Percentiles rank a stretch among this genome's conserved stretches.
Conservation (phyloP, 2,113 vertebrate genomes). For the Dasypus novemcinctus region DNA sequence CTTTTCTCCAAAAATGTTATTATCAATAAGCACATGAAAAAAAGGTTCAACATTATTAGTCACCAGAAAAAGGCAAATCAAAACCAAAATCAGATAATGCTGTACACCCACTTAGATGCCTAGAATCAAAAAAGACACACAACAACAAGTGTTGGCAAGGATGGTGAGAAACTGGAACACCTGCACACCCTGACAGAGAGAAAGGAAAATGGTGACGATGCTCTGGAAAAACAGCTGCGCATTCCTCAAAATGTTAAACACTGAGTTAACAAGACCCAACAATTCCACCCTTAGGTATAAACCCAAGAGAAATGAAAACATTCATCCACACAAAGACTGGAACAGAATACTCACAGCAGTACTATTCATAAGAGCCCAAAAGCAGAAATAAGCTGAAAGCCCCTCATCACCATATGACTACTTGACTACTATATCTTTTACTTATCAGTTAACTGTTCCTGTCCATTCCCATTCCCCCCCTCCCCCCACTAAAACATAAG, state of each 20-base stretch:
- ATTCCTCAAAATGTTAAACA: neutral
- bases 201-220: neutral
- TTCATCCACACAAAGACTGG: neutral
- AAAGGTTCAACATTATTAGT: neutral
- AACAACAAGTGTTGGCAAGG: neutral
- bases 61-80: neutral
- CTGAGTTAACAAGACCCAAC: neutral
- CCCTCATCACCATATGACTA: neutral
- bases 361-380: neutral
- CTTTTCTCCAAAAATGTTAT: neutral
- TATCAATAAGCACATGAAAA: neutral
- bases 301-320: neutral
- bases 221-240: neutral
- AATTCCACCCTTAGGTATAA: neutral
- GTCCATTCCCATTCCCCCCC: no score
- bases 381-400: neutral
- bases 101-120: neutral
- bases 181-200: neutral
- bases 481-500: neutral
- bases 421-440: neutral
- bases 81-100: neutral
- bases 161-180: neutral
- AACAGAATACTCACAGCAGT: neutral
- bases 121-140: neutral
- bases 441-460: neutral